Percentiles rank a stretch among this genome's conserved stretches.
These are phyloP conservation scores for Electrophaes corylata DNA, from an alignment of 2,888 invertebrate species.

Conservation along the genomic window DNA sequence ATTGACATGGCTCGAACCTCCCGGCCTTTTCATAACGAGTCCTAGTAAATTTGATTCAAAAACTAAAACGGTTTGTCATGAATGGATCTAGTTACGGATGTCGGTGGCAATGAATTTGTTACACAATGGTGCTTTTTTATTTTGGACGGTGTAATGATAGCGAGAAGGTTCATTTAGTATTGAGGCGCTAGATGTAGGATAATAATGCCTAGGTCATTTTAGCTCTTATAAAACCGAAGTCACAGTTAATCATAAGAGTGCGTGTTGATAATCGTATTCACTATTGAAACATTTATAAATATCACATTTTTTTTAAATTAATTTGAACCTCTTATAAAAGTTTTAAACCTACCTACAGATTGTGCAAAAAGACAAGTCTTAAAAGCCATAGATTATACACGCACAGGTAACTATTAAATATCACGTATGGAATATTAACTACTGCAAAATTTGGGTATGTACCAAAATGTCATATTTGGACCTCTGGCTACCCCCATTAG, in stretches of 20 bases:
- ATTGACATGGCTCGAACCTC: constrained; percentile 71
- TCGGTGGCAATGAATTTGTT: constrained; percentile 49
- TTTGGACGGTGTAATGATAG: constrained; percentile 6
- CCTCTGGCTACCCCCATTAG: too few relatives aligned
- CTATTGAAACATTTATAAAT: too few relatives aligned
- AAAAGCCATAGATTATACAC: too few relatives aligned
- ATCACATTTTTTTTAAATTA: too few relatives aligned
- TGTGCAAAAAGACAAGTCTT: too few relatives aligned
- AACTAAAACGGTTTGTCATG: constrained; percentile 52
- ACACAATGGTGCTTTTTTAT: constrained; percentile 35
- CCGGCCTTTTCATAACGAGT: constrained; percentile 66
- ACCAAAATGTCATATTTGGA: too few relatives aligned
- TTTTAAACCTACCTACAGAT: too few relatives aligned
- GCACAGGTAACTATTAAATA: too few relatives aligned
- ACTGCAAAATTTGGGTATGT: too few relatives aligned
- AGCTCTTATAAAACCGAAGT: not conserved
- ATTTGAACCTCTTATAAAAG: too few relatives aligned
- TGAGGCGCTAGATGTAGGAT: not conserved
- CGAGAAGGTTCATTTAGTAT: not conserved
- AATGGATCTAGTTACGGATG: constrained; percentile 56
- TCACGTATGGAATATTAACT: too few relatives aligned
- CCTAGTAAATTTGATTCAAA: constrained; percentile 63
- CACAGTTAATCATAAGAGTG: not conserved
- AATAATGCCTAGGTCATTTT: not conserved
- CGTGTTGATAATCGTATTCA: too few relatives aligned